phyloP scores from a whole-genome alignment of 2,888 invertebrate genomes.

The Troides aeacus region DNA sequence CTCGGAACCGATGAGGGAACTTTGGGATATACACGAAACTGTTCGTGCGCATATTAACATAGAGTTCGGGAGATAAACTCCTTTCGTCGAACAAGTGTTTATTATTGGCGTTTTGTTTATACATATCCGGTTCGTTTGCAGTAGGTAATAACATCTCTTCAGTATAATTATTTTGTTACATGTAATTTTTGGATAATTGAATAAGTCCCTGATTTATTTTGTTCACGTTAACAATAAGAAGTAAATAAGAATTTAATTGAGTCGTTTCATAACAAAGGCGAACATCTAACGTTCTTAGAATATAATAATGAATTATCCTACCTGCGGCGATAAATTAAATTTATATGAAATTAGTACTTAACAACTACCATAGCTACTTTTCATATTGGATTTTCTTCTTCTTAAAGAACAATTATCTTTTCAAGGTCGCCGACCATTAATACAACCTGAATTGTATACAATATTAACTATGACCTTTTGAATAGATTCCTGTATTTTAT shows the following conservation, averaged over 20 bases:
- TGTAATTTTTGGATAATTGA: not conserved
- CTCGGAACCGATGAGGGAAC: constrained; percentile 52
- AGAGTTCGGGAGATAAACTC: constrained; percentile 21
- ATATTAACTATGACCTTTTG: too few relatives aligned
- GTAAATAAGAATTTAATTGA: not conserved
- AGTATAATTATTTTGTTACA: not conserved
- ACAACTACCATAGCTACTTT: too few relatives aligned
- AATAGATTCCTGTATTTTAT: too few relatives aligned
- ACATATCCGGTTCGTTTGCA: not conserved
- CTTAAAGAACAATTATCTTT: too few relatives aligned
- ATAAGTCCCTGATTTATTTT: not conserved
- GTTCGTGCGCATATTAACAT: constrained; percentile 49
- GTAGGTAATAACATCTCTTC: not conserved
- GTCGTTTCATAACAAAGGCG: too few relatives aligned
- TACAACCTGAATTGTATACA: too few relatives aligned
- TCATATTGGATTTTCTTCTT: too few relatives aligned
- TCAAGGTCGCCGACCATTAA: too few relatives aligned
- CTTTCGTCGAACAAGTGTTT: not conserved
- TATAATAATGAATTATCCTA: too few relatives aligned
- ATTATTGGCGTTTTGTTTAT: not conserved
- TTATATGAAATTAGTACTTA: too few relatives aligned
- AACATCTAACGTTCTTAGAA: too few relatives aligned
- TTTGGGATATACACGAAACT: constrained; percentile 48
- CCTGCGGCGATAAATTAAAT: too few relatives aligned
- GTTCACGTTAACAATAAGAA: not conserved